Evolutionary conservation across 1,140 invertebrate genomes (phyloP), one percentile per base, ranked within the genome.

Genomic region (Pseudomyrmex flavicornis): DNA sequence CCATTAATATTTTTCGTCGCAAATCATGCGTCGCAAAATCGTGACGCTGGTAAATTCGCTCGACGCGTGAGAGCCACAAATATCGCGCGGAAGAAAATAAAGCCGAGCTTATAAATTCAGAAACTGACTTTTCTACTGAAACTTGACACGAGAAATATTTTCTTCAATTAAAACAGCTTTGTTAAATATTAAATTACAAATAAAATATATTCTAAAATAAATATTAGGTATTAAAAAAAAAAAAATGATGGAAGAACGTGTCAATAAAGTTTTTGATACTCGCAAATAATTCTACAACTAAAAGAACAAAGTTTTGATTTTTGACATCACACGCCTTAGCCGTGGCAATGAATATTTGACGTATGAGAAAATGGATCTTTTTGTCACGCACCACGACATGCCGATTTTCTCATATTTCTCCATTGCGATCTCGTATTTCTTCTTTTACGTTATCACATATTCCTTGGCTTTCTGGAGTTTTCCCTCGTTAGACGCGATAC

Each of bases 1-100:
- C 17, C 35, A 26, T 48, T 79, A 35, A 35, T 69, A 46, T 69
- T 12, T n/a, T 48, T 54, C 15, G n/a, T 15, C 61, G 48, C 74
- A 66, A 76, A 76, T 76, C 61, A 76, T 70, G 35, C 44, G 65
- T 15, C 54, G 63, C 65, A 35, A 79, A 35, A 79, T 79, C 76
- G 70, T 58, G 56, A n/a, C 65, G 54, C 66, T 50, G 54, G 54
- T 72, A 72, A 79, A 65, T 50, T 59, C 54, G 35, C 10, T n/a
- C 61, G 76, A 80, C 72, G 70, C 66, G 72, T 61, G 54, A 58
- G 75, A 12, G n/a, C 0, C 20, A 44, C 22, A 15, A 46, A 61
- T 54, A 46, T 26, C 66, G 50, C 22, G 56, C 54, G 44, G 48
- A 26, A 72, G 22, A 70, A 72, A 72, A 70, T 2, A 52, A 48